Base-by-base conservation (phyloP, 1,140 invertebrate species). In the Solen grandis region DNA sequence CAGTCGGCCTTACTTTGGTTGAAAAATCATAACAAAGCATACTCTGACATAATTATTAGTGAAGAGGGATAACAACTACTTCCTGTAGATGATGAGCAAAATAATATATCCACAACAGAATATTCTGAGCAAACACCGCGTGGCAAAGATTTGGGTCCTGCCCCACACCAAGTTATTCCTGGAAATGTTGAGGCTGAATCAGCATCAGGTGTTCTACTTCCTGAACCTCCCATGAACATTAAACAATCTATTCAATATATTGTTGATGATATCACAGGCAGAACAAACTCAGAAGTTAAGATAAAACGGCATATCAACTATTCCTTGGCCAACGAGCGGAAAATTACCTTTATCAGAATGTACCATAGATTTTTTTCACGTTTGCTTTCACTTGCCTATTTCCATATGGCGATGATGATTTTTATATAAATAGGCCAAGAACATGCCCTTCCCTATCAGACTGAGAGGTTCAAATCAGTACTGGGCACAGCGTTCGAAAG, bases 21-120 rank as follows among this genome's bases (percentile, higher is more conserved):
- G 14, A 62, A 75, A 82, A 52, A 25, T 3, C n/a, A 82, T 33
- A 83, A 74, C 22, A 25, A 33, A 29, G 75, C 59, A 33, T 83
- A 79, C 54, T 16, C 16, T 4, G 52, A 80, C 60, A 83, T 81
- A 14, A 62, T 25, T 13, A 74, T 84, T 36, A 54, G 10, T 13
- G 1, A 29, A 36, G 31, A 76, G 22, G 62, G 82, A 70, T 22
- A 79, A 70, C n/a, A 22, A 27, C n/a, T 2, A 25, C 10, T 84
- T 5, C 60, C 69, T 59, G 13, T 31, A 16, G 38, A 83, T 73
- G 81, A 69, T 4, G 73, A 83, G n/a, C 41, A 54, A 13, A 10
- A 36, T n/a, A 29, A 68, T 41, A 68, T 5, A n/a, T 22, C 33
- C 25, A 50, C 35, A 10, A 46, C 36, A 25, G 65, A 68, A n/a